Evolutionary conservation across 2,888 invertebrate species (phyloP), one percentile per base, ranked within the genome.

Genomic region (Rhimphoctona megacephalus): DNA sequence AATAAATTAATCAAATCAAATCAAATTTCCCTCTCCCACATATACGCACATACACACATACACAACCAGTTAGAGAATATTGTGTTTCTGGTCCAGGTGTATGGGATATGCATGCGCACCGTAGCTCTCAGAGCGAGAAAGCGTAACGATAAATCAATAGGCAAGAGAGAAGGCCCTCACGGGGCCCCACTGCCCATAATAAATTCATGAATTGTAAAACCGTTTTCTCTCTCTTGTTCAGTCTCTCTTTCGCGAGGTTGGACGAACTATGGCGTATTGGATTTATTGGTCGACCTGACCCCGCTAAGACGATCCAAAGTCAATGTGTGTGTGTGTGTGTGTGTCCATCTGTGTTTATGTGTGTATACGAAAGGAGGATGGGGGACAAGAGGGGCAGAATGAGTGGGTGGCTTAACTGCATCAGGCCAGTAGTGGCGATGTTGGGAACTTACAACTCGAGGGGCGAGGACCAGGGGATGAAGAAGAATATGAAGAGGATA

Each of bases 181-280:
- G 89, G 90, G 76, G 22, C 87, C 91, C 90, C 90, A 90, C 89
- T 92, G 93, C 92, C 92, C 92, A 93, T 93, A 93, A 93, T 93
- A 93, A 93, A 93, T 93, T 93, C 93, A 93, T 93, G 93, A 93
- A 93, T 93, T 93, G 93, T 93, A 93, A 93, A 93, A 93, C 92
- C 92, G 92, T 90, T 93, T 92, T 67, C 67, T 67, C 67, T 39
- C 67, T 39, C 91, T 92, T 4, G 22, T 39, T 57, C 39, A 54
- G 36, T 54, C 74, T 39, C 77, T 79, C 79, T 76, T 80, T 78
- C 70, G 77, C 39, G 86, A 80, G 90, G 90, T 89, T 81, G 92
- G 92, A 93, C 92, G 92, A 93, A 93, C 93, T 93, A 92, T 93
- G 93, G 93, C 92, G 91, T 92, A 93, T 93, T 93, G 93, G 93